Base-by-base conservation (phyloP, 1,140 invertebrate genomes). In the Ips nitidus region DNA sequence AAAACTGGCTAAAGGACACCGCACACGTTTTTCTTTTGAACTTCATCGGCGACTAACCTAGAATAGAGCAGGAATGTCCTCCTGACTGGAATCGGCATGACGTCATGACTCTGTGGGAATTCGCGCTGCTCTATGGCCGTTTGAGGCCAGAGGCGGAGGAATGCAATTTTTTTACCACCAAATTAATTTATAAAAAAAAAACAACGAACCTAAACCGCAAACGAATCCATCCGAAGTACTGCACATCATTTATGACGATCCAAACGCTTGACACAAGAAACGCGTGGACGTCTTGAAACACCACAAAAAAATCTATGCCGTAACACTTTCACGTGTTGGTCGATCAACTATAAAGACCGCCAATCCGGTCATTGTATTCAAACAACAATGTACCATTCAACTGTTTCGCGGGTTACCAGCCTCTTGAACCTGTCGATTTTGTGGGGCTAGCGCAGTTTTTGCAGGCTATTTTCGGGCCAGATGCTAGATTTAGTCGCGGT, bases 41-140 rank as follows among this genome's bases (percentile, higher is more conserved):
- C 39, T 47, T 62, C 59, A 62, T 37, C 43, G 8, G 59, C n/a
- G 36, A 62, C 59, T 62, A 62, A 62, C 59, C 59, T 50, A 62
- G 59, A 62, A 62, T 50, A 62, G 59, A 62, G 40, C 41, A 6
- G 22, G 57, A 59, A 40, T 62, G 45, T 36, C 59, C 59, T 43
- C 41, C 59, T 56, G 7, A 2, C 5, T 40, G 57, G 57, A 37
- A 5, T 62, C 45, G 2, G 45, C 41, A 37, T 62, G 59, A 62
- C 59, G 59, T 62, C 59, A 62, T 37, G 4, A 40, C 59, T 7
- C 37, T 40, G 59, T 62, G 59, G 59, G 50, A 62, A 62, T 45
- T 62, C 43, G 59, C 56, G 56, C 40, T 58, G 56, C 56, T 58
- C 56, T 58, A 8, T 42, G 56, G 37, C 56, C 37, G 41, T 58